Conservation (phyloP, 2,113 vertebrate species). For the Esox niger region DNA sequence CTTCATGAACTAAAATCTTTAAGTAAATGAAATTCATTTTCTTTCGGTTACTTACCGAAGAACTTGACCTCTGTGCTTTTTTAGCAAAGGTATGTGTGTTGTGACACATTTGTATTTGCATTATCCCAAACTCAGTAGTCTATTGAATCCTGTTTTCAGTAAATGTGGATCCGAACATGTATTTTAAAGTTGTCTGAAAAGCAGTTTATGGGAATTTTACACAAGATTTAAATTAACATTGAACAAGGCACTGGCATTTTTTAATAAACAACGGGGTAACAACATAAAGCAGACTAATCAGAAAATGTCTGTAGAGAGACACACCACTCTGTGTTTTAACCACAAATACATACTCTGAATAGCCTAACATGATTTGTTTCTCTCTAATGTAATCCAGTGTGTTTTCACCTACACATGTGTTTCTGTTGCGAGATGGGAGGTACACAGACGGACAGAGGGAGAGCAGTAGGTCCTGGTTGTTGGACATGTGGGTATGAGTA, state of each 20-base stretch:
- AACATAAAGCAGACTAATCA: background rate
- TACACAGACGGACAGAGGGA: background rate
- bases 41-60: too few species aligned
- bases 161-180: background rate
- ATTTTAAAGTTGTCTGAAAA: background rate
- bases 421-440: too few species aligned
- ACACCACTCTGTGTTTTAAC: too few species aligned
- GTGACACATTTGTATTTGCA: background rate
- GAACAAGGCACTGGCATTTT: background rate
- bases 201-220: background rate
- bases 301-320: background rate
- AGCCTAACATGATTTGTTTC: too few species aligned
- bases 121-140: background rate
- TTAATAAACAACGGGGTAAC: conserved; percentile 8
- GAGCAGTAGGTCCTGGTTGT: too few species aligned
- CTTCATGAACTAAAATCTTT: too few species aligned
- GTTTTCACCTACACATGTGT: too few species aligned
- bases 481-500: too few species aligned
- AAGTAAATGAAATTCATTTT: too few species aligned
- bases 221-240: too few species aligned
- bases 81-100: background rate
- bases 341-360: too few species aligned
- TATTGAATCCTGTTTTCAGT: background rate
- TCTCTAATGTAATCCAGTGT: too few species aligned
- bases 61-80: background rate